Conservation (phyloP, 2,113 vertebrate species). For the Corythaeola cristata region DNA sequence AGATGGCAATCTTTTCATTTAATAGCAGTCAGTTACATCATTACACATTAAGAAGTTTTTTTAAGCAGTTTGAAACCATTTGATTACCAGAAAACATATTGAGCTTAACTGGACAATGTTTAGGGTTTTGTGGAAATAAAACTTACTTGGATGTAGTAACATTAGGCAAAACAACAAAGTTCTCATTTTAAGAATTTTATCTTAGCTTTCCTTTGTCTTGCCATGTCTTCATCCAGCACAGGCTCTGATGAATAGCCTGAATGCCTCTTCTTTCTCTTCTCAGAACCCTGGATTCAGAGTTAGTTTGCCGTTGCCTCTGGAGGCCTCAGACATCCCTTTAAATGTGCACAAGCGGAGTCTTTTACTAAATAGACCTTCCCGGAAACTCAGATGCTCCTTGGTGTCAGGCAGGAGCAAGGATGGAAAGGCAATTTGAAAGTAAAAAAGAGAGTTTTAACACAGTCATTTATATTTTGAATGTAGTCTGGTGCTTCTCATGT, state of each 20-base stretch:
- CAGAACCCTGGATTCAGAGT: not conserved
- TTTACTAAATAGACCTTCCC: not conserved
- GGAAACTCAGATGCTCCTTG: not conserved
- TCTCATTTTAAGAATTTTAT: not conserved
- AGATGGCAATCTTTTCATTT: not conserved
- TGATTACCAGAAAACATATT: not conserved
- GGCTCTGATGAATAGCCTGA: not conserved
- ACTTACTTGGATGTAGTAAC: not conserved
- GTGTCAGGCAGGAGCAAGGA: not conserved
- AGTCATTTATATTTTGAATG: not conserved
- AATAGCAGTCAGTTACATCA: not conserved
- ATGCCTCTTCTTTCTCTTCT: not conserved
- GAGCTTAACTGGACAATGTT: not conserved
- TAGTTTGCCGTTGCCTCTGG: not conserved
- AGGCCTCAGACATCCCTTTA: not conserved
- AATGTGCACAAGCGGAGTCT: accelerated
- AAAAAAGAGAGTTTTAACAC: not conserved
- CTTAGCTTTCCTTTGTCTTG: not conserved
- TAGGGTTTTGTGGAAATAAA: not conserved
- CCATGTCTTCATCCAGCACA: not conserved
- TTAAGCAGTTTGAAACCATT: not conserved
- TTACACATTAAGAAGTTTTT: not conserved
- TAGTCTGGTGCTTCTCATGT: not conserved
- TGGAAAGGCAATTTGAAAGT: not conserved
- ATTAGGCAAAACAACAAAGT: not conserved